phyloP scores from a whole-genome alignment of 2,113 vertebrate genomes.

The Polypterus bichir region DNA sequence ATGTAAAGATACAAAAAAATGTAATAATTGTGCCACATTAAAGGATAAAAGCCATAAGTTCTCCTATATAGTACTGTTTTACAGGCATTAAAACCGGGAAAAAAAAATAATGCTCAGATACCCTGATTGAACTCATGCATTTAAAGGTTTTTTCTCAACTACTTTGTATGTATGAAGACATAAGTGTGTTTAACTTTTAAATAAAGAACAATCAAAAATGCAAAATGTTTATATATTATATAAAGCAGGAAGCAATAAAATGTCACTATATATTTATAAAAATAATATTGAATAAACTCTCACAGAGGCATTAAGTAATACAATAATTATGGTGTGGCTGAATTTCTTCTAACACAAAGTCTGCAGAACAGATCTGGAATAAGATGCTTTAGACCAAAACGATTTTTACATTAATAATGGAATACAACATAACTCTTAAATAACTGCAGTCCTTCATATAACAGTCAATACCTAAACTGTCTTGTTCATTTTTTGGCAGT shows the following conservation, averaged over 20 bases:
- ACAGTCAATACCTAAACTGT: too few relatives aligned
- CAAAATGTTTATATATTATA: conserved; percentile 12
- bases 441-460: too few relatives aligned
- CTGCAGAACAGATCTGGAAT: too few relatives aligned
- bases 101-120: conserved; percentile 24
- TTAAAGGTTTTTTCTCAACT: conserved; percentile 18
- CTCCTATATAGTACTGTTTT: neutral
- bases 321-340: conserved; percentile 34
- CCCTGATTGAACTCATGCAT: conserved; percentile 22
- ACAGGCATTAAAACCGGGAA: conserved; percentile 4
- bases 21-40: too few relatives aligned
- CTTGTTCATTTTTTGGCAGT: too few relatives aligned
- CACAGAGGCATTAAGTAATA: conserved; percentile 65
- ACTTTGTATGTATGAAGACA: conserved; percentile 20
- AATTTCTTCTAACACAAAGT: too few relatives aligned
- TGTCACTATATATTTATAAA: conserved; percentile 68
- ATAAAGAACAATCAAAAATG: conserved; percentile 27
- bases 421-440: too few relatives aligned
- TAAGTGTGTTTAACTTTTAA: conserved; percentile 8
- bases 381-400: too few relatives aligned
- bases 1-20: too few relatives aligned
- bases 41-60: too few relatives aligned
- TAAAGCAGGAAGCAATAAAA: conserved; percentile 27
- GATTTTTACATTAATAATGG: too few relatives aligned
- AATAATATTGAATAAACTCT: conserved; percentile 67